These are phyloP conservation scores for Takifugu rubripes DNA, from an alignment of 2,797 vertebrate species.

Conservation along the genomic window DNA sequence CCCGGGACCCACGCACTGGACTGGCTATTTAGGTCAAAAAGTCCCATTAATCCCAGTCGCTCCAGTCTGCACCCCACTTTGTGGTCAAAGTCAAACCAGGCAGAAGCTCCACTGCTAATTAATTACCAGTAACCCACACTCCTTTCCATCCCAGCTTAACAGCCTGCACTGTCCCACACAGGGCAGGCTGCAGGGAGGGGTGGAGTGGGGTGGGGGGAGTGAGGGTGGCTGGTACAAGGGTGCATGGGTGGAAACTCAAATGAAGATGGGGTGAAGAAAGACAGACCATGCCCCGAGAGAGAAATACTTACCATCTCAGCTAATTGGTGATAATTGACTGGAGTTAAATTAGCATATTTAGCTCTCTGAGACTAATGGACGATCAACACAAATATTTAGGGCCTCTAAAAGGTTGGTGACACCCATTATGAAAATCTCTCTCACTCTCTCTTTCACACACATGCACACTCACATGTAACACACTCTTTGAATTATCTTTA, in stretches of 20 bases:
- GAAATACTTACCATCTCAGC: conserved; percentile 63
- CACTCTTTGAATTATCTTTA: no score
- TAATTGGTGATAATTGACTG: conserved; percentile 77
- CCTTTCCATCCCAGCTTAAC: conserved; percentile 37
- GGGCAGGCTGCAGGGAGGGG: conserved; percentile 16
- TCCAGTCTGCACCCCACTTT: conserved; percentile 53
- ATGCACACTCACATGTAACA: neutral
- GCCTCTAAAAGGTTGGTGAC: conserved; percentile 51
- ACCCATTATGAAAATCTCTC: conserved; percentile 26
- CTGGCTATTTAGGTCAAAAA: conserved; percentile 89
- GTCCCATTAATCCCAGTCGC: conserved; percentile 73
- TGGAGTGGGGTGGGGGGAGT: neutral
- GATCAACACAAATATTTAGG: conserved; percentile 74
- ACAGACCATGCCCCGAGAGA: conserved; percentile 63
- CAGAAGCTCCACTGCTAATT: conserved; percentile 78
- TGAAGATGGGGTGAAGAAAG: conserved; percentile 67
- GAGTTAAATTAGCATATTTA: conserved; percentile 74
- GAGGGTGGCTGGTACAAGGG: conserved; percentile 48
- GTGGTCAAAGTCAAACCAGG: conserved; percentile 65
- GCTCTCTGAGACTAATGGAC: conserved; percentile 71
- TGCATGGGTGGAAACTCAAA: conserved; percentile 57
- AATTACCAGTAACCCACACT: conserved; percentile 80
- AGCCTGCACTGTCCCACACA: conserved; percentile 53
- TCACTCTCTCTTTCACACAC: neutral
- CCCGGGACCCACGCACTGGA: conserved; percentile 73